A percentile compares a stretch with the other conserved stretches of the same genome.
Evolutionary conservation across 2,113 vertebrate species (phyloP).

Genomic region (Pseudorhombus dupliciocellatus): DNA sequence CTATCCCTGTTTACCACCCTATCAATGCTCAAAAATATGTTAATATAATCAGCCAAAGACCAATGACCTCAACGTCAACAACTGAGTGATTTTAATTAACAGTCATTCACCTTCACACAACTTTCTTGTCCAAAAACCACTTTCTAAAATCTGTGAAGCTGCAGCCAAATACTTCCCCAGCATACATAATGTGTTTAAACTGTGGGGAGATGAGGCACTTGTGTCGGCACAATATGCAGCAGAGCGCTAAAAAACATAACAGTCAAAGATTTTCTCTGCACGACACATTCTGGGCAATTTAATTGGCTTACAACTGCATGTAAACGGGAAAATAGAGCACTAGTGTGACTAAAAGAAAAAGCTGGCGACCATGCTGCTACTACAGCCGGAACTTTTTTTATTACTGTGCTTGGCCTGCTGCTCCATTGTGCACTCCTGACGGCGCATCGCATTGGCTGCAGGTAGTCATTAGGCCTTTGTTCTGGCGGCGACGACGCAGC

Average conservation of each 20-base stretch:
- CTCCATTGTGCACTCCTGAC: conserved; percentile 31
- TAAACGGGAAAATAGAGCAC: conserved; percentile 24
- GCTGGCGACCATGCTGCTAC: conserved; percentile 13
- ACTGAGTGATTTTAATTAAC: neutral
- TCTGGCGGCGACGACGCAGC: conserved; percentile 15
- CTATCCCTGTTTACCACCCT: neutral
- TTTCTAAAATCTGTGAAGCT: neutral
- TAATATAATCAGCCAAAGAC: neutral
- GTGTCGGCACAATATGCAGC: conserved; percentile 1
- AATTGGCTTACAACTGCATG: conserved; percentile 19
- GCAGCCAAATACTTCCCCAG: neutral
- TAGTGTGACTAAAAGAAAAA: conserved; percentile 16
- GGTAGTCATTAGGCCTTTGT: conserved; percentile 46
- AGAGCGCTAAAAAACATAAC: conserved; percentile 2
- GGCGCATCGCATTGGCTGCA: conserved; percentile 33
- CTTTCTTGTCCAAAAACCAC: neutral
- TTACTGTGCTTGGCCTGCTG: conserved; percentile 24
- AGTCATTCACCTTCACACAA: neutral
- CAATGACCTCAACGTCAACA: neutral
- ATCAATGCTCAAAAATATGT: neutral
- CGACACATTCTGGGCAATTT: conserved; percentile 7
- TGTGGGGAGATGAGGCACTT: neutral
- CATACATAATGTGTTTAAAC: conserved; percentile 2
- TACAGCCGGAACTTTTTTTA: conserved; percentile 33
- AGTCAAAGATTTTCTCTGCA: neutral